A percentile compares a stretch with the other conserved stretches of the same genome.
These are phyloP conservation scores for Clarias laeviceps DNA, from an alignment of 2,797 vertebrate genomes.

Conservation along the genomic window DNA sequence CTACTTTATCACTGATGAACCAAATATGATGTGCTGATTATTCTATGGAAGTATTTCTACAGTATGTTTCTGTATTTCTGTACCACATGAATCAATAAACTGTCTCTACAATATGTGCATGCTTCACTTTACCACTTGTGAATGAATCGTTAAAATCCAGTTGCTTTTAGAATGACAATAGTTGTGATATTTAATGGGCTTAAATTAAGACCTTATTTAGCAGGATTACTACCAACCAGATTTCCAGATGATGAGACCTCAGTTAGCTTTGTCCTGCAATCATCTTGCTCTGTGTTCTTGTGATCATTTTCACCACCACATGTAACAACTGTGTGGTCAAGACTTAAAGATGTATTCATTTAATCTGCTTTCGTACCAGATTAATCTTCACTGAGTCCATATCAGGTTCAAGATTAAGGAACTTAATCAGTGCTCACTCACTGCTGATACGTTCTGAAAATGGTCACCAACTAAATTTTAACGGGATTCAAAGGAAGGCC, in stretches of 20 bases:
- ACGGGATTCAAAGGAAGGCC: conserved; percentile 15
- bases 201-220: conserved; percentile 22
- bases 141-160: not conserved
- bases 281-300: conserved; percentile 47
- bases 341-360: conserved; percentile 40
- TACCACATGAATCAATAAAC: not conserved
- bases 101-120: not conserved
- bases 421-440: conserved; percentile 28
- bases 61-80: not conserved
- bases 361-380: conserved; percentile 38
- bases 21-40: not conserved
- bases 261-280: conserved; percentile 47
- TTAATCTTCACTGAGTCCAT: conserved; percentile 41
- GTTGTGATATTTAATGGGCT: not conserved
- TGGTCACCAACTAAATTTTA: conserved; percentile 6
- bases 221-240: conserved; percentile 41
- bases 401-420: conserved; percentile 36
- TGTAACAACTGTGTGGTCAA: conserved; percentile 53
- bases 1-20: not conserved
- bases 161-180: not conserved
- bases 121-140: not conserved
- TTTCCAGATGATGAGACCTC: conserved; percentile 39
- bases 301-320: conserved; percentile 53
- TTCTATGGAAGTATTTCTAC: not conserved
- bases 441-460: not conserved